These are phyloP conservation scores for Coturnix japonica DNA, from an alignment of 2,113 vertebrate genomes.

Conservation along the genomic window DNA sequence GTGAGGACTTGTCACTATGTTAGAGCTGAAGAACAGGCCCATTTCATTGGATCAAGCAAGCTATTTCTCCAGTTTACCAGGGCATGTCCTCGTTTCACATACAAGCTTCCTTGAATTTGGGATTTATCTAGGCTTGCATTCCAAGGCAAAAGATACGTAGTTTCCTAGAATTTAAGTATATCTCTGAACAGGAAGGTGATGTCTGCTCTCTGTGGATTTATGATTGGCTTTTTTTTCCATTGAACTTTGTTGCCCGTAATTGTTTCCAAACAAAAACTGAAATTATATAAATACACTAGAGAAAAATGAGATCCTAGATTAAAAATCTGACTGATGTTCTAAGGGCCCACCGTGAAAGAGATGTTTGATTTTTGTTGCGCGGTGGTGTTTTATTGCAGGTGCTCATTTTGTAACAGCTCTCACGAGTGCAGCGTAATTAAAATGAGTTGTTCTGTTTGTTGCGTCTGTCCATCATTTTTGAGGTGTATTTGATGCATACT, in stretches of 20 bases:
- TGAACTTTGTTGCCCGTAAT: background rate
- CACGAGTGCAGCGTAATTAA: background rate
- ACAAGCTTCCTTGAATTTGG: background rate
- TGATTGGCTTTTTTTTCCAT: background rate
- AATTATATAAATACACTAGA: background rate
- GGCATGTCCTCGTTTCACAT: fast-evolving
- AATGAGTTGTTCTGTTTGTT: background rate
- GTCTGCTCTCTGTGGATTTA: background rate
- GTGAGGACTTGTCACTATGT: fast-evolving
- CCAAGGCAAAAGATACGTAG: background rate
- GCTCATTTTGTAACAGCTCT: background rate
- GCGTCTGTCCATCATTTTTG: background rate
- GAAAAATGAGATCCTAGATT: background rate
- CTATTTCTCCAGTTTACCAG: background rate
- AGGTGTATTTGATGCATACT: background rate
- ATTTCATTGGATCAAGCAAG: background rate
- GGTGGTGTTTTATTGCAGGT: background rate
- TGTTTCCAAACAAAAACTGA: background rate
- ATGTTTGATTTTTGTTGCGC: background rate
- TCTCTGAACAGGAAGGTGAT: background rate
- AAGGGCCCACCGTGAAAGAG: background rate
- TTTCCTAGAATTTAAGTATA: background rate
- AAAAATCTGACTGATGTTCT: background rate
- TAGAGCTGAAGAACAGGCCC: background rate
- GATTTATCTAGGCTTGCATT: background rate